Evolutionary conservation across 2,113 vertebrate species (phyloP).

Genomic region (Odontophorus gujanensis): DNA sequence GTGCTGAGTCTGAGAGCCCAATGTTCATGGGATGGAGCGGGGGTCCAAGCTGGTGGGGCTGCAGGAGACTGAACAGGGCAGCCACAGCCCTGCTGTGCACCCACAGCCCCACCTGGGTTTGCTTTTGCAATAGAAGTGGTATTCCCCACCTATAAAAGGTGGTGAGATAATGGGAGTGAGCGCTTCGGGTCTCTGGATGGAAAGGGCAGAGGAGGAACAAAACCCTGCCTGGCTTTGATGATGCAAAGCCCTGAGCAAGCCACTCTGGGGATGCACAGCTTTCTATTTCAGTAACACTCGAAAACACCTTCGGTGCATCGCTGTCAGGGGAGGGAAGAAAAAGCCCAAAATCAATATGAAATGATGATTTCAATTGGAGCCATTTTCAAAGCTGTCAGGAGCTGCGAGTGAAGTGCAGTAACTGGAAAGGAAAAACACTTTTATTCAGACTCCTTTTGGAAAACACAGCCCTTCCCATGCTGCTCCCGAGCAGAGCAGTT

Average conservation of each 20-base stretch:
- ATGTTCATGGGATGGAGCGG: not conserved
- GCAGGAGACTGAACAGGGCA: not conserved
- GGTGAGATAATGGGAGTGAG: not conserved
- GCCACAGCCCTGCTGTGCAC: not conserved
- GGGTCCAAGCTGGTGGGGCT: no score
- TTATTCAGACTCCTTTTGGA: not conserved
- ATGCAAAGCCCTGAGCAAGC: not conserved
- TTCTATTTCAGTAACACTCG: not conserved
- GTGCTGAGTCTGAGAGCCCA: not conserved
- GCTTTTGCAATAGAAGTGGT: not conserved
- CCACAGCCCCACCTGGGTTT: rapidly evolving
- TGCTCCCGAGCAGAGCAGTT: not conserved
- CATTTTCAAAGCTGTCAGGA: slow-evolving; percentile 1
- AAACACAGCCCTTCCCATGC: not conserved
- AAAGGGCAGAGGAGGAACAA: not conserved
- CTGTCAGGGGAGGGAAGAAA: not conserved
- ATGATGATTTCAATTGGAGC: not conserved
- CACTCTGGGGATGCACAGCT: not conserved
- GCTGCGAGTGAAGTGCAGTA: not conserved
- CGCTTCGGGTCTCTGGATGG: not conserved
- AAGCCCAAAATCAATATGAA: not conserved
- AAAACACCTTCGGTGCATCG: not conserved
- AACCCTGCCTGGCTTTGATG: not conserved
- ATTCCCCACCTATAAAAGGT: not conserved
- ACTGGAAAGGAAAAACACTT: not conserved